Evolutionary conservation across 92 coral and sea anemone species (phyloP).

Genomic region (Palythoa grandis): DNA sequence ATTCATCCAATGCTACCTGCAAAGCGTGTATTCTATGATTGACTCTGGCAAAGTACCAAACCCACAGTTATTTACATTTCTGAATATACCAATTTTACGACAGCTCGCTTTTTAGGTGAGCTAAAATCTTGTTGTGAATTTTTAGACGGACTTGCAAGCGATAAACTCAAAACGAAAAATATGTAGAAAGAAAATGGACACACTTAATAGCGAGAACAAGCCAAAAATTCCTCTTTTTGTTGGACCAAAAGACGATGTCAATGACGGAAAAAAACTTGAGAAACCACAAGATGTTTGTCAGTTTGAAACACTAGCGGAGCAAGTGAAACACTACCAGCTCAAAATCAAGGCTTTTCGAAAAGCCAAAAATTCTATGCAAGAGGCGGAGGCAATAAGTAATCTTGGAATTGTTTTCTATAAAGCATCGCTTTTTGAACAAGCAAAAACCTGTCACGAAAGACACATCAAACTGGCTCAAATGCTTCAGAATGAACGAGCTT

Average conservation of each 20-base stretch:
- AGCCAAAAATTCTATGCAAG: slow-evolving; percentile 75
- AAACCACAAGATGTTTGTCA: slow-evolving; percentile 2
- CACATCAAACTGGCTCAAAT: slow-evolving; percentile 78
- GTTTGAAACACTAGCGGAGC: slow-evolving; percentile 71
- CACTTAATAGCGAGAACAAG: neutral
- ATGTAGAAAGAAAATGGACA: slow-evolving; percentile 17
- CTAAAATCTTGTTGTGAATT: neutral
- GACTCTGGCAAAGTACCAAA: slow-evolving; percentile 26
- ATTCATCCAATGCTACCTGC: neutral
- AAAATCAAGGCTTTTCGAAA: slow-evolving; percentile 79
- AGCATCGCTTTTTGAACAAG: slow-evolving; percentile 75
- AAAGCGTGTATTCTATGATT: neutral
- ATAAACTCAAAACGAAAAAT: neutral
- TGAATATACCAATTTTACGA: neutral
- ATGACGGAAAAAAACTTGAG: slow-evolving; percentile 3
- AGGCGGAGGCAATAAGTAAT: slow-evolving; percentile 88
- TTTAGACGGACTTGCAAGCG: neutral
- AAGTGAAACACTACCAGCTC: slow-evolving; percentile 78
- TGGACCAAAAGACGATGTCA: slow-evolving; percentile 22
- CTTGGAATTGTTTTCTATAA: slow-evolving; percentile 94
- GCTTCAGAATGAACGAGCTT: slow-evolving; percentile 64
- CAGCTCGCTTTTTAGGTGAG: neutral
- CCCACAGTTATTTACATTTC: neutral
- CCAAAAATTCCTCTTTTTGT: slow-evolving; percentile 33
- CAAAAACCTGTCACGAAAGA: slow-evolving; percentile 87